Evolutionary conservation across 2,113 vertebrate genomes (phyloP), one percentile per base, ranked within the genome.

Genomic region (human): DNA sequence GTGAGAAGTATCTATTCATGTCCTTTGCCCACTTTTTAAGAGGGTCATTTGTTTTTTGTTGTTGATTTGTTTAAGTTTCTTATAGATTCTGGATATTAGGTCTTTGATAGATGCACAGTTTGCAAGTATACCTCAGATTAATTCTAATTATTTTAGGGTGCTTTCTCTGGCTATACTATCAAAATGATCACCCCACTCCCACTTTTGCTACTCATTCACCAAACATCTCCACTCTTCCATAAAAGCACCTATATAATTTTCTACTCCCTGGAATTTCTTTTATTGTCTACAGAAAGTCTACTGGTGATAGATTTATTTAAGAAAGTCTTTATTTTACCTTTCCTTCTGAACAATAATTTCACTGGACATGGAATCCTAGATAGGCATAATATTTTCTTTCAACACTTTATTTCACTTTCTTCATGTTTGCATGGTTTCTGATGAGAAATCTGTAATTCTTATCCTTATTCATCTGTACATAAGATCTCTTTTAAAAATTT

Each of bases 401-500:
- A 14, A 13, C 3, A 55, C 8, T 70, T 40, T 40, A 22, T 88
- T 88, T 87, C 45, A 55, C 66, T 38, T 72, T 72, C n/a, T 73
- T 88, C 35, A 55, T 55, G 16, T 55, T 73, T 72, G 48, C 70
- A 1, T 73, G 70, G 66, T 73, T 73, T 73, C 38, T 23, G 20
- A 10, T 73, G 70, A 70, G 68, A 73, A 40, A 22, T 70, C 68
- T 45, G 1, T 59, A 66, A 35, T 68, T 23, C 35, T 27, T 50
- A 50, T 25, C 61, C 13, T 86, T 86, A 50, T 50, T 50, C 32
- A 20, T n/a, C 32, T 50, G 32, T n/a, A 66, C 10, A 23, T 40
- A 38, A 73, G n/a, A 0, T 22, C 7, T 40, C 40, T 40, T 57
- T 22, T 8, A 0, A 8, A 57, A 57, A 22, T 7, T 2, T 18